phyloP scores from a whole-genome alignment of 2,888 invertebrate genomes.

The Leistus spinibarbis region DNA sequence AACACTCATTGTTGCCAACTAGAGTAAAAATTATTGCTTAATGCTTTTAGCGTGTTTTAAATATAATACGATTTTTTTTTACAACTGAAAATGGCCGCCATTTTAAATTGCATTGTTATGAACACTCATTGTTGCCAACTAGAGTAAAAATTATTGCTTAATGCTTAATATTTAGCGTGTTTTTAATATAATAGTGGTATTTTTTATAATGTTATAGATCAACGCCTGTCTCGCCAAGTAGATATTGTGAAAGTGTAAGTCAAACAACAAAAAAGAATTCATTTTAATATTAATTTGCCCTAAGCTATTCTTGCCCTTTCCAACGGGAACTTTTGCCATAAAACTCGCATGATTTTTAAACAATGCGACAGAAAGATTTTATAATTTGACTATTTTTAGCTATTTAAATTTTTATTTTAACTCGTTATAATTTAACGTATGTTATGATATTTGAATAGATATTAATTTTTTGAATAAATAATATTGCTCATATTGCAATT shows the following conservation, averaged over 20 bases:
- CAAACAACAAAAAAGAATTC: slow-evolving; percentile 34
- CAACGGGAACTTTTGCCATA: neutral
- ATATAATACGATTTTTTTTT: too few species aligned
- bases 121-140: neutral
- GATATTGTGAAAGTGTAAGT: slow-evolving; percentile 32
- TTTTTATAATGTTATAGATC: neutral
- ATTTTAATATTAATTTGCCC: slow-evolving; percentile 9
- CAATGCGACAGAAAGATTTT: neutral
- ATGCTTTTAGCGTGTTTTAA: too few species aligned
- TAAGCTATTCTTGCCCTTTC: neutral
- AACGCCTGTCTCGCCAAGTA: slow-evolving; percentile 33
- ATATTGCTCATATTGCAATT: neutral
- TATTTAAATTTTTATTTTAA: neutral
- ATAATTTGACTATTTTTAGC: neutral
- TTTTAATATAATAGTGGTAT: neutral
- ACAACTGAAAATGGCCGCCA: too few species aligned
- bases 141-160: neutral
- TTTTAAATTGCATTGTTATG: too few species aligned
- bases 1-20: too few species aligned
- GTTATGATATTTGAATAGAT: neutral
- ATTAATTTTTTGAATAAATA: neutral
- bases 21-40: too few species aligned
- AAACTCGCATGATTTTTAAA: too few species aligned
- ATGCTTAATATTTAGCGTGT: too few species aligned
- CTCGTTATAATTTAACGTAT: too few species aligned